A percentile compares a stretch with the other conserved stretches of the same genome.
phyloP scores from a whole-genome alignment of 2,888 invertebrate species.

The Mechanitis mazaeus region DNA sequence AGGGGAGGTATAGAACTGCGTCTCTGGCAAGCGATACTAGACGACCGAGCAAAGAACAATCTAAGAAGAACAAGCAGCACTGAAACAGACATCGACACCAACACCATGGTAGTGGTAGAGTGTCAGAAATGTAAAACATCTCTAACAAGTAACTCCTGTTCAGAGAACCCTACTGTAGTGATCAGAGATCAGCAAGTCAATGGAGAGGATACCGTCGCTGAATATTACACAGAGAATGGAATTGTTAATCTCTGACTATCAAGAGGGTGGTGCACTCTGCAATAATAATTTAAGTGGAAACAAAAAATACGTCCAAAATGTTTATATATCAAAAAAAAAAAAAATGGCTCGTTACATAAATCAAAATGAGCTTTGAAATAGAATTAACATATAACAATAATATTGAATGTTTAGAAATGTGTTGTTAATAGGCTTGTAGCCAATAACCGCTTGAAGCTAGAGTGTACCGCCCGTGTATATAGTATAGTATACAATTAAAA shows the following conservation, averaged over 20 bases:
- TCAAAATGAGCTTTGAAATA: slow-evolving; percentile 8
- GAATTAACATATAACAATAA: slow-evolving; percentile 3
- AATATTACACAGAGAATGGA: slow-evolving; percentile 54
- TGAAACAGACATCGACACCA: slow-evolving; percentile 65
- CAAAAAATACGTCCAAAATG: no score
- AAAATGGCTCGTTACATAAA: slow-evolving; percentile 8
- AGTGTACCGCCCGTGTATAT: slow-evolving; percentile 57
- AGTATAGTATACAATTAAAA: slow-evolving; percentile 27
- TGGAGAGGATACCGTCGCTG: slow-evolving; percentile 48
- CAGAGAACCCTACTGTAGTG: slow-evolving; percentile 59
- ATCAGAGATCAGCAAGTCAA: slow-evolving; percentile 54
- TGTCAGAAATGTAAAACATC: slow-evolving; percentile 57
- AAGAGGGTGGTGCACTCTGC: slow-evolving; percentile 75
- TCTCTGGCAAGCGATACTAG: slow-evolving; percentile 88
- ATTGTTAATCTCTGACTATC: slow-evolving; percentile 65
- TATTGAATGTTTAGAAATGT: background rate
- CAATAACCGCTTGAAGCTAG: slow-evolving; percentile 51
- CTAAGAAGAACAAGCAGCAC: slow-evolving; percentile 62
- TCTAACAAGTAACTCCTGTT: slow-evolving; percentile 40
- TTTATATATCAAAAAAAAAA: no score
- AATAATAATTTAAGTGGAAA: slow-evolving; percentile 37
- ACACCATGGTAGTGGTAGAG: slow-evolving; percentile 67
- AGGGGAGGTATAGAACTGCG: slow-evolving; percentile 90
- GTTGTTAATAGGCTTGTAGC: slow-evolving; percentile 28
- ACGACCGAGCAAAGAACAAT: slow-evolving; percentile 66